Evolutionary conservation across 2,888 invertebrate species (phyloP).

Genomic region (Cantharis flavilabris): DNA sequence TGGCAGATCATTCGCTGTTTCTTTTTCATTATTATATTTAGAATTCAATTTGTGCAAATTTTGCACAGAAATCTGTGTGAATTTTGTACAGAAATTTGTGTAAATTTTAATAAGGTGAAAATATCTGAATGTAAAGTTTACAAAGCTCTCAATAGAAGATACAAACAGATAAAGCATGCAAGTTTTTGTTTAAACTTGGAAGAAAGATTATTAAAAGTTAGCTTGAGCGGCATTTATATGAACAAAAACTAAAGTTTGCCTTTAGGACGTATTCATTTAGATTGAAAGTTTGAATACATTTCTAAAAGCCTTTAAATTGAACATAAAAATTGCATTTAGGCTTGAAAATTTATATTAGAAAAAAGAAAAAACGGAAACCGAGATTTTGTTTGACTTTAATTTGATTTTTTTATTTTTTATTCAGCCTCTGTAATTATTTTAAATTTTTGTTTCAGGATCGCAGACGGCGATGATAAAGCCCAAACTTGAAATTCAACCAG

Average conservation of each 20-base stretch:
- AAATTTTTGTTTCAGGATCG: slow-evolving; percentile 4
- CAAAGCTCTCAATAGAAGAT: background rate
- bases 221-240: background rate
- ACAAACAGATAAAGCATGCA: background rate
- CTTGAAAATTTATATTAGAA: background rate
- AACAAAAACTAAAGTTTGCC: background rate
- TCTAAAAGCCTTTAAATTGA: background rate
- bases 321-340: background rate
- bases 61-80: too few relatives aligned
- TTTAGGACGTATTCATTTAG: background rate
- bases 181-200: background rate
- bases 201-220: background rate
- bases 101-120: background rate
- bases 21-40: too few relatives aligned
- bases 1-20: background rate
- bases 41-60: too few relatives aligned
- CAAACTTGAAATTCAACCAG: slow-evolving; percentile 72
- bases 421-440: background rate
- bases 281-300: background rate
- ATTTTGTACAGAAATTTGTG: too few relatives aligned
- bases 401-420: background rate
- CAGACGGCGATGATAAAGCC: slow-evolving; percentile 52
- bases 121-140: background rate
- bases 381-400: background rate
- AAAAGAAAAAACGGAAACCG: background rate